phyloP scores from a whole-genome alignment of 2,888 invertebrate species.

The Hypselothyrea guttata region DNA sequence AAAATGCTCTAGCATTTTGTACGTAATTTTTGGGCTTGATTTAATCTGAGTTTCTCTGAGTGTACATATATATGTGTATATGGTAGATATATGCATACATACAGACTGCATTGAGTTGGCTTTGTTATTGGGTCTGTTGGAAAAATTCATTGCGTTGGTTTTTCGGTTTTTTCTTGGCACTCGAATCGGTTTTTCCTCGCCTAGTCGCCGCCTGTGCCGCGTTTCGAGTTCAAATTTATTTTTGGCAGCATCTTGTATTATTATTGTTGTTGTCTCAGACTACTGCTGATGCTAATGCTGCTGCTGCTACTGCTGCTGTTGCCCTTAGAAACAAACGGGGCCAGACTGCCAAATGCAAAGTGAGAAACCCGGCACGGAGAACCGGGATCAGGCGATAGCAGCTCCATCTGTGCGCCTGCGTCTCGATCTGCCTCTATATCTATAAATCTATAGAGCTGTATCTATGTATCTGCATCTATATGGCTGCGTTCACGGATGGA shows the following conservation, averaged over 20 bases:
- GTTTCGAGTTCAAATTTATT: slow-evolving; percentile 76
- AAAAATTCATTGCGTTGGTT: slow-evolving; percentile 68
- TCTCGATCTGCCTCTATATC: slow-evolving; percentile 22
- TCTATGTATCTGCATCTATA: slow-evolving; percentile 30
- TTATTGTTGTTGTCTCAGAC: slow-evolving; percentile 13
- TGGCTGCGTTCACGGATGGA: too few species aligned
- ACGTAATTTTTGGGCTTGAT: too few species aligned
- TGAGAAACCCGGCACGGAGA: slow-evolving; percentile 6
- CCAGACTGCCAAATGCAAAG: slow-evolving; percentile 14
- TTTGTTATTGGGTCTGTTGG: slow-evolving; percentile 19
- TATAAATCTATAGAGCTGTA: too few species aligned
- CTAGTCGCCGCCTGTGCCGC: slow-evolving; percentile 46
- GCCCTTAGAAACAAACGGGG: slow-evolving; percentile 23
- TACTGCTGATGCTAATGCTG: slow-evolving; percentile 15
- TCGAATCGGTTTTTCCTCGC: slow-evolving; percentile 55
- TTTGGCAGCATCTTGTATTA: slow-evolving; percentile 63
- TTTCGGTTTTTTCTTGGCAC: slow-evolving; percentile 75
- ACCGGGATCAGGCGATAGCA: slow-evolving; percentile 60
- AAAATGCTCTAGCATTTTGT: too few species aligned
- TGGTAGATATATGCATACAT: neutral
- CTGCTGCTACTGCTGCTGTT: slow-evolving; percentile 20
- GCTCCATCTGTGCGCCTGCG: slow-evolving; percentile 40
- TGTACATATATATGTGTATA: slow-evolving; percentile 8
- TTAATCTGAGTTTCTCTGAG: too few species aligned
- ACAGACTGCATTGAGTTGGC: slow-evolving; percentile 13